Base-by-base conservation (phyloP, 2,888 invertebrate genomes). In the Pseudanteris insignis region DNA sequence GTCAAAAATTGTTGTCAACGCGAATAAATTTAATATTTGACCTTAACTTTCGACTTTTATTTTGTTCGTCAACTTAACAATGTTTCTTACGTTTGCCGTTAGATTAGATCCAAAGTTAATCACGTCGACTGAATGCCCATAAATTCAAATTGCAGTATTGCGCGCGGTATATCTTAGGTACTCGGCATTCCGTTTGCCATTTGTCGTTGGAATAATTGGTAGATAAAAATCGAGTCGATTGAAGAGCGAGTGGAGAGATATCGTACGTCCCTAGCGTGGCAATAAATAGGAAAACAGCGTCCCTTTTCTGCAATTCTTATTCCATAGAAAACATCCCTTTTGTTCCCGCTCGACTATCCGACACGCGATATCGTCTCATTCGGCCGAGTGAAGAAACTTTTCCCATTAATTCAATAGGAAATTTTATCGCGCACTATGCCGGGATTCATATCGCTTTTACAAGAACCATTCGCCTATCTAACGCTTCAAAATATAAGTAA, bases 251-350 rank as follows among this genome's bases (percentile, higher is more conserved):
- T 66, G 44, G 65, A 63, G 51, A 59, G 66, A 61, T 47, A 62
- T 60, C 54, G 53, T 64, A 53, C 46, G 34, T 55, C 70, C 68
- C 64, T 61, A 59, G 58, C 50, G 40, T 14, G 48, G 67, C 66
- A 71, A 75, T 75, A 75, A 75, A 75, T 76, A 74, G 65, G 66
- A 65, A 66, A 68, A 65, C 62, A 50, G 60, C 61, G 63, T 63
- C 62, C 61, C 63, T 63, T 54, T 61, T 53, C 60, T 32, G 36
- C 40, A 37, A 57, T 62, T 62, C 59, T 60, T 63, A 46, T 64
- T 43, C 66, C 47, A 58, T 55, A 58, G 58, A 54, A 62, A 60
- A 46, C 58, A 55, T 55, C 53, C 51, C 60, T 57, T 63, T 65
- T 63, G 50, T 63, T 62, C 28, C 55, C 26, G 53, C 38, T 54